These are phyloP conservation scores for Drosophila santomea DNA, from an alignment of 1,140 invertebrate species.

Conservation along the genomic window DNA sequence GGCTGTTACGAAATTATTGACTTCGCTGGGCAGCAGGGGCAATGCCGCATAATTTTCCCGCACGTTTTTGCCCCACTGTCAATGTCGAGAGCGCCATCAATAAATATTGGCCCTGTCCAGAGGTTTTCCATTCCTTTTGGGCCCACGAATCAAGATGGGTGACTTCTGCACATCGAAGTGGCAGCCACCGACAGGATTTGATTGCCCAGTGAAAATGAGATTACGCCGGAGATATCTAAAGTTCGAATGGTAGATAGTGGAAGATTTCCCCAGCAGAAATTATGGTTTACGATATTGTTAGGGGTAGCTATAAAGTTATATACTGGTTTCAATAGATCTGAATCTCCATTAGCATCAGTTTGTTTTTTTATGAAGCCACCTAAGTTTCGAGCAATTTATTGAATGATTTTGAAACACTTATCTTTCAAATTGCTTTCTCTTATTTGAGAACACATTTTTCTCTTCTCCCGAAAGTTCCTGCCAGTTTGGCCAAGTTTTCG, in stretches of 20 bases:
- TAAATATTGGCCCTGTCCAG: constrained; percentile 54
- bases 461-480: constrained; percentile 1
- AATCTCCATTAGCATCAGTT: no score
- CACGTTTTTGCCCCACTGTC: constrained; percentile 53
- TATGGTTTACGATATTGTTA: no score
- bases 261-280: neutral
- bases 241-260: constrained; percentile 8
- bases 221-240: constrained; percentile 3
- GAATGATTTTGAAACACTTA: neutral
- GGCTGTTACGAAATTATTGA: constrained; percentile 53
- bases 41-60: constrained; percentile 49
- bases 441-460: constrained; percentile 13
- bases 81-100: constrained; percentile 55
- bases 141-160: constrained; percentile 36
- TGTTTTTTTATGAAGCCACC: neutral
- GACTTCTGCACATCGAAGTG: constrained; percentile 51
- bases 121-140: constrained; percentile 19
- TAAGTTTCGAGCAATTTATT: neutral
- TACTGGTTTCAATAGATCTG: no score
- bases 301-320: no score
- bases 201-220: constrained; percentile 7
- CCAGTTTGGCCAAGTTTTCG: neutral
- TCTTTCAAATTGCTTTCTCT: constrained; percentile 1
- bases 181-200: constrained; percentile 53
- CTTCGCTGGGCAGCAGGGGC: neutral